A percentile compares a stretch with the other conserved stretches of the same genome.
phyloP scores from a whole-genome alignment of 2,797 vertebrate genomes.

The Muraenolepis orangiensis region DNA sequence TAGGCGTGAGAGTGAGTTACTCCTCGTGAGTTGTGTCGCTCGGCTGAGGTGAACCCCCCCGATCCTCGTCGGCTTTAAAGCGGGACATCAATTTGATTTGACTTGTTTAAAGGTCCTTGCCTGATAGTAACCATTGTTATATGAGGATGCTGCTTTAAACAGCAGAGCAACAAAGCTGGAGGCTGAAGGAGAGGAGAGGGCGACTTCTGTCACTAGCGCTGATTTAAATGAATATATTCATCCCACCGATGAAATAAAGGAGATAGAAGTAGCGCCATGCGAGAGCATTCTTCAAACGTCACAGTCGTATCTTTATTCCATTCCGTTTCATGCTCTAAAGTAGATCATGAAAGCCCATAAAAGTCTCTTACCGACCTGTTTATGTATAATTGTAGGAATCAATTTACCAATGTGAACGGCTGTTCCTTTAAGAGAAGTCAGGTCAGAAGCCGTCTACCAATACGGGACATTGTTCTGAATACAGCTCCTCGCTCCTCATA shows the following conservation, averaged over 20 bases:
- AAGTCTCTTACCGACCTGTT: constrained; percentile 20
- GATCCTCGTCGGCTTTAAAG: constrained; percentile 69
- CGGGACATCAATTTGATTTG: constrained; percentile 77
- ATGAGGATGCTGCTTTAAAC: constrained; percentile 59
- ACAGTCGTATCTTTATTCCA: no score
- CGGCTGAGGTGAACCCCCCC: constrained; percentile 82
- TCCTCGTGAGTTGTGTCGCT: constrained; percentile 82
- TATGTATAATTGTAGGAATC: constrained; percentile 55
- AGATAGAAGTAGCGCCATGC: no score
- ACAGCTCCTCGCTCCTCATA: constrained; percentile 61
- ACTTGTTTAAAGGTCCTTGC: constrained; percentile 73
- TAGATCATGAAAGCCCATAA: constrained; percentile 39
- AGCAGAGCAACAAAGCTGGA: constrained; percentile 60
- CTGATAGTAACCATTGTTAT: constrained; percentile 74
- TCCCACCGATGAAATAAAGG: constrained; percentile 45
- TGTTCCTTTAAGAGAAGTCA: constrained; percentile 62
- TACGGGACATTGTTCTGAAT: constrained; percentile 55
- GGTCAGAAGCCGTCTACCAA: constrained; percentile 53
- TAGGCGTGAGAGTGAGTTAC: constrained; percentile 91
- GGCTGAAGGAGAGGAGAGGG: constrained; percentile 71
- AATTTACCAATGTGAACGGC: constrained; percentile 57
- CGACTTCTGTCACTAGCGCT: constrained; percentile 66
- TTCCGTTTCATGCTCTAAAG: constrained; percentile 46
- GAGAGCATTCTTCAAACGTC: no score
- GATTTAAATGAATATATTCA: constrained; percentile 67